Evolutionary conservation across 2,797 vertebrate species (phyloP), one percentile per base, ranked within the genome.

Genomic region (Tokudaia muenninki): DNA sequence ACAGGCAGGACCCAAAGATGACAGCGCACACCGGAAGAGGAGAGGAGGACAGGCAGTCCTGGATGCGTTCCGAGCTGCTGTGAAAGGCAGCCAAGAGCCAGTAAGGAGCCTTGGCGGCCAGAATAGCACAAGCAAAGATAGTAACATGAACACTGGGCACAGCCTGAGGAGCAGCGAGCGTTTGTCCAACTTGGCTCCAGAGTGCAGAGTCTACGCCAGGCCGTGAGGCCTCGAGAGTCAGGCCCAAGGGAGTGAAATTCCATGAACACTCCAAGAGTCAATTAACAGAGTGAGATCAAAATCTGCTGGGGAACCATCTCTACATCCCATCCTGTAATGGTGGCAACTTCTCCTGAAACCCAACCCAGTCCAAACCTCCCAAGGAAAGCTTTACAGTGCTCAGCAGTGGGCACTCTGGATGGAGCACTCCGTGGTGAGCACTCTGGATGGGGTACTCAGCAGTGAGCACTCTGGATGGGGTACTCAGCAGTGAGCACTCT

Each of bases 241-340:
- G 87, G 65, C 55, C 87, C 79, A 26, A 31, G 87, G 91, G 29
- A 86, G 61, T 65, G 79, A 70, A 86, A 88, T 92, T 87, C 87
- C 84, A 89, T 41, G 74, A 0, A 0, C 12, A 11, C 41, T 61
- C 88, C 90, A 88, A 93, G 77, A 94, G 34, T 92, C 87, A 87
- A 6, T 47, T 41, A 87, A 52, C 67, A 29, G 59, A 75, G 44
- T 74, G 70, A 34, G 61, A 41, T 14, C n/a, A 72, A 55, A 81
- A 55, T 72, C 14, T 75, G 70, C 79, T 16, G 19, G 7, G 50
- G 63, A 87, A 52, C 37, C 41, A 31, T 37, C 65, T 61, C 86
- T 91, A 55, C 21, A 17, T 29, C 91, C 82, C 29, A 55, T 11
- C 26, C 55, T 50, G 5, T 26, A 22, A 17, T 0, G 52, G 89